A percentile compares a stretch with the other conserved stretches of the same genome.
Evolutionary conservation across 53 echinoderm and acorn worm genomes (phyloP).

Genomic region (Arbacia lixula): DNA sequence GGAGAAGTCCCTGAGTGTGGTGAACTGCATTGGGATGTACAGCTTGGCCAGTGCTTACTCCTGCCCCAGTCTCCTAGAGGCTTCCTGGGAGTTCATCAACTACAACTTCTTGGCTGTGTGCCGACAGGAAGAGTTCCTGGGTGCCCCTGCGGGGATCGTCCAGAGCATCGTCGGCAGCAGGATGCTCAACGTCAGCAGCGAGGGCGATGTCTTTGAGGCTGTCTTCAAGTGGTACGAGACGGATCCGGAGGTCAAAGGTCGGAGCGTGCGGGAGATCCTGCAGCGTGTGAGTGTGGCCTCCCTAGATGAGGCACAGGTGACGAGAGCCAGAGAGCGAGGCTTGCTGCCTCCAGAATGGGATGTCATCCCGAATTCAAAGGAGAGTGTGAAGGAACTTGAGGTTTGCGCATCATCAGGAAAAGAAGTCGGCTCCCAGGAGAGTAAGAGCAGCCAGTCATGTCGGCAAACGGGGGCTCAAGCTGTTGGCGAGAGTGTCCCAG

Average conservation of each 20-base stretch:
- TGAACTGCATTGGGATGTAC: slow-evolving; percentile 83
- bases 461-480: no score
- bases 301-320: slow-evolving; percentile 10
- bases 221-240: slow-evolving; percentile 53
- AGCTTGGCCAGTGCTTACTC: slow-evolving; percentile 64
- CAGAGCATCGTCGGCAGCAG: slow-evolving; percentile 34
- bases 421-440: not conserved
- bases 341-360: not conserved
- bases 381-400: not conserved
- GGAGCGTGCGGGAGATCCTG: slow-evolving; percentile 11
- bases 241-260: not conserved
- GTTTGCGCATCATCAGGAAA: not conserved
- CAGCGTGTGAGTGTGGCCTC: slow-evolving; percentile 6
- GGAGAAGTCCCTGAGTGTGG: slow-evolving; percentile 71
- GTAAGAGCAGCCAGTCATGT: not conserved
- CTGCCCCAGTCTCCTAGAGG: slow-evolving; percentile 61
- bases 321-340: slow-evolving; percentile 15
- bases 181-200: slow-evolving; percentile 54
- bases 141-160: slow-evolving; percentile 41
- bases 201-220: slow-evolving; percentile 63
- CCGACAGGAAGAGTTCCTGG: slow-evolving; percentile 64
- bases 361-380: no score
- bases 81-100: slow-evolving; percentile 84
- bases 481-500: not conserved
- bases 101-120: slow-evolving; percentile 59